Conservation (phyloP, 2,113 vertebrate species). For the Fregata magnificens region DNA sequence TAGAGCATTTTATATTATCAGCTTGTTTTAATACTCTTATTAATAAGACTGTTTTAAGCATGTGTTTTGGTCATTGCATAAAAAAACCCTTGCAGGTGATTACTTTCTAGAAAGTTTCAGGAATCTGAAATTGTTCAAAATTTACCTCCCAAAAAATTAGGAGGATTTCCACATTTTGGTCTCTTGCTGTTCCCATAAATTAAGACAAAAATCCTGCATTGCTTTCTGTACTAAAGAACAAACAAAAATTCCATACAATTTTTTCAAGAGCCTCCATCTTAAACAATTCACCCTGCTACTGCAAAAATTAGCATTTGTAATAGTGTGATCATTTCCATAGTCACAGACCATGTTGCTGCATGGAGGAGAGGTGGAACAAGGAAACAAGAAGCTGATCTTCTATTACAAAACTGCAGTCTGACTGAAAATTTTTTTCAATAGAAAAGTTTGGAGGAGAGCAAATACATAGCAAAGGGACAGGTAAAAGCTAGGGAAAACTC, state of each 20-base stretch:
- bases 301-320: background rate
- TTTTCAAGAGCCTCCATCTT: background rate
- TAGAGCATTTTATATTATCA: background rate
- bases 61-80: background rate
- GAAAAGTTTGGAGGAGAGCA: background rate
- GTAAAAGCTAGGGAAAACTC: background rate
- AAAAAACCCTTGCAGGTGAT: background rate
- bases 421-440: background rate
- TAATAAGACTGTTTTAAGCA: background rate
- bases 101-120: background rate
- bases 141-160: background rate
- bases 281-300: background rate
- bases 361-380: background rate
- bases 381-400: rapidly evolving
- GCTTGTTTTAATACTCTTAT: background rate
- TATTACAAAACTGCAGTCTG: background rate
- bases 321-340: background rate
- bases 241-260: background rate
- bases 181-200: background rate
- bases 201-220: background rate
- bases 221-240: background rate
- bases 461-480: background rate
- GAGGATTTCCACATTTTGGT: background rate
- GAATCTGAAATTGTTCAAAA: background rate
- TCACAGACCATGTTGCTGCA: background rate